Evolutionary conservation across 2,888 invertebrate species (phyloP), one percentile per base, ranked within the genome.

Genomic region (Thalpophila matura): DNA sequence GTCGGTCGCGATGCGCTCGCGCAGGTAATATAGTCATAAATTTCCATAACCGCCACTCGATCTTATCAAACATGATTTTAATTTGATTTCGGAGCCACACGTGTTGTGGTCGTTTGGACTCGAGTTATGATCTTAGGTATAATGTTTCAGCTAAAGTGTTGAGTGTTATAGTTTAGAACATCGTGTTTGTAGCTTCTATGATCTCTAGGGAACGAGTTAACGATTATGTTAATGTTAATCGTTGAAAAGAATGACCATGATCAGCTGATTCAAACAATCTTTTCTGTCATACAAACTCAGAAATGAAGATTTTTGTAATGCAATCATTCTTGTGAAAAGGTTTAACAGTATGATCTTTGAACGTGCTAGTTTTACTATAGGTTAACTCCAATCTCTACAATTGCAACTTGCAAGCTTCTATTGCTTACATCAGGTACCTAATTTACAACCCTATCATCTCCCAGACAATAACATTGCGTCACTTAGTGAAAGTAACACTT

Each of bases 11-110:
- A 87, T 93, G 94, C 93, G 93, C 91, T 85, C 81, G 92, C 92
- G 92, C 94, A 94, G 94, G 94, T 95, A 95, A 95, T 95, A 95
- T 94, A 95, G 95, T 94, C 95, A 95, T 94, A 95, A 95, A 95
- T 95, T 94, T 94, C 92, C 94, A 94, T 95, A 95, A 94, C 94
- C 92, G 93, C 94, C 94, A 94, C 91, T 93, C 93, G 95, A 95
- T 95, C 92, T 94, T 95, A 95, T 95, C 94, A 93, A 94, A 93
- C 93, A 94, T 93, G 94, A 93, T 94, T 95, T 95, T 94, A 95
- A 95, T 95, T 95, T 94, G 95, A 94, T 95, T 94, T 93, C 81
- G 90, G 91, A 93, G 82, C 94, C 94, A 93, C 94, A 94, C 94
- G 94, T 94, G 94, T 94, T 89, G 92, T 90, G 89, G 87, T 84